Evolutionary conservation across 2,797 vertebrate species (phyloP).

Genomic region (Loris lydekkerianus): DNA sequence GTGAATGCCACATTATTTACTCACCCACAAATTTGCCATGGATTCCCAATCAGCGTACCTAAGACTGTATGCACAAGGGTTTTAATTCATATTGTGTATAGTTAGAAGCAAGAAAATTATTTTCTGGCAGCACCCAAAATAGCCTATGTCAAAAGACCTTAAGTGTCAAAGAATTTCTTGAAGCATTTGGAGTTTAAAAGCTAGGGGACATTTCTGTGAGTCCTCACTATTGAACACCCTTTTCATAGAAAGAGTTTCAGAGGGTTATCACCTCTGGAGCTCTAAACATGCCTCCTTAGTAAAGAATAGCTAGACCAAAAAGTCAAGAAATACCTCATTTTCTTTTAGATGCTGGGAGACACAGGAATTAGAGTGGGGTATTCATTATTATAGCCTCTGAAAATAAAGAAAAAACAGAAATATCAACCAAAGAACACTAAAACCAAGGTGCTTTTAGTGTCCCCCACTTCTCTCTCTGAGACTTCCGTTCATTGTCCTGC

Average conservation of each 20-base stretch:
- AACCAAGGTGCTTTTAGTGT: too few species aligned
- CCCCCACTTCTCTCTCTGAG: too few species aligned
- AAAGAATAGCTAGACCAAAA: background rate
- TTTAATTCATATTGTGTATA: too few species aligned
- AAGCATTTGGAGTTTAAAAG: background rate
- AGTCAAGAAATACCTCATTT: accelerated
- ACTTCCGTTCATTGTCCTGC: background rate
- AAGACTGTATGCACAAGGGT: too few species aligned
- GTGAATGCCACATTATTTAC: accelerated
- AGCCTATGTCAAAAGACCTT: accelerated
- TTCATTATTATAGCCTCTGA: background rate
- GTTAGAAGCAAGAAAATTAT: background rate
- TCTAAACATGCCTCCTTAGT: accelerated
- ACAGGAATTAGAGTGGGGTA: background rate
- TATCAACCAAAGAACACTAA: background rate
- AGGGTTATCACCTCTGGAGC: accelerated
- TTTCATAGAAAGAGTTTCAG: background rate
- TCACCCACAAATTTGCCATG: accelerated
- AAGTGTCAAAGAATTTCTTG: background rate
- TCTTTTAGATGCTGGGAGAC: background rate
- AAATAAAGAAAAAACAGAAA: background rate
- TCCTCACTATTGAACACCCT: background rate
- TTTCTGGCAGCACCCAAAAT: too few species aligned
- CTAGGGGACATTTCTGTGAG: background rate
- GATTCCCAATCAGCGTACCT: background rate